These are phyloP conservation scores for Cyclophora punctaria DNA, from an alignment of 2,888 invertebrate genomes.

Conservation along the genomic window DNA sequence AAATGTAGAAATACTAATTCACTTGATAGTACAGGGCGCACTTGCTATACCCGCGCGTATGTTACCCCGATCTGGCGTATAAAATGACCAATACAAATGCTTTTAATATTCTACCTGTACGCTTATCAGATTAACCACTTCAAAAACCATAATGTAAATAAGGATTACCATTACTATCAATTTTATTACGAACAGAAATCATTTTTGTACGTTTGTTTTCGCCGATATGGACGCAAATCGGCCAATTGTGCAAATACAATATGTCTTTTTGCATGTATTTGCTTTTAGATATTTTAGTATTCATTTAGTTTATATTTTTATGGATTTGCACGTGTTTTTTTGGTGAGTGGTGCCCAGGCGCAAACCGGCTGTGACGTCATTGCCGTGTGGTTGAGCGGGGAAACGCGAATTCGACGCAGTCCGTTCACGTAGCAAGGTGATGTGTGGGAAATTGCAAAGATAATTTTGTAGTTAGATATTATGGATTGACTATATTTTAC, in stretches of 20 bases:
- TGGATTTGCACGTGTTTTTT: slow-evolving; percentile 19
- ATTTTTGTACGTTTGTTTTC: slow-evolving; percentile 44
- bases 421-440: too few relatives aligned
- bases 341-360: slow-evolving; percentile 2
- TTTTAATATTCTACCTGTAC: slow-evolving; percentile 41
- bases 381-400: background rate
- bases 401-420: background rate
- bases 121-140: slow-evolving; percentile 64
- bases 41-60: slow-evolving; percentile 15
- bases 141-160: slow-evolving; percentile 63
- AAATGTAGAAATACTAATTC: too few relatives aligned
- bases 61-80: slow-evolving; percentile 31
- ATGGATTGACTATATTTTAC: background rate
- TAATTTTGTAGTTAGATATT: too few relatives aligned
- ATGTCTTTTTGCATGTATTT: slow-evolving; percentile 29
- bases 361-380: slow-evolving; percentile 11
- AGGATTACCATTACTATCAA: slow-evolving; percentile 66
- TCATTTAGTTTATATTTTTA: slow-evolving; percentile 18
- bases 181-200: slow-evolving; percentile 54
- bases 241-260: slow-evolving; percentile 64
- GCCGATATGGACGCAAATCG: slow-evolving; percentile 30
- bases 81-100: slow-evolving; percentile 51
- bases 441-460: background rate
- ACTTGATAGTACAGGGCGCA: too few relatives aligned
- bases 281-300: slow-evolving; percentile 38